These are phyloP conservation scores for Colius striatus DNA, from an alignment of 2,113 vertebrate species.

Conservation along the genomic window DNA sequence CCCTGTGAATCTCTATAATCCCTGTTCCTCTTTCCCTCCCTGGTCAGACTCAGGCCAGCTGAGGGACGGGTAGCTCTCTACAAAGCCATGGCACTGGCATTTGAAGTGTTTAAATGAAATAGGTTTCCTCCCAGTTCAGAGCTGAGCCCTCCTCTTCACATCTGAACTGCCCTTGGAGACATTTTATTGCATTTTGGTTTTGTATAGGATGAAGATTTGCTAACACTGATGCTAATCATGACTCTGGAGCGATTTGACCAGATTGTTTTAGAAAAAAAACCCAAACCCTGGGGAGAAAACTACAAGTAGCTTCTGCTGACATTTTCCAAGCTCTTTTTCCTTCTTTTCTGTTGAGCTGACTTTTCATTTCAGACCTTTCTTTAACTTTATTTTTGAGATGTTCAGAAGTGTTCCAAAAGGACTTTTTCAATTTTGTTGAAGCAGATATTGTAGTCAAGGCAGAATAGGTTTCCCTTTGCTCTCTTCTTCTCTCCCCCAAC, in stretches of 20 bases:
- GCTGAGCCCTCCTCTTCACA: not conserved
- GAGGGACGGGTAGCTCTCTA: not conserved
- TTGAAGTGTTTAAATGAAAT: not conserved
- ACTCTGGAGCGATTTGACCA: constrained; percentile 19
- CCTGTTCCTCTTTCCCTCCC: not conserved
- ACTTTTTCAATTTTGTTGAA: constrained; percentile 46
- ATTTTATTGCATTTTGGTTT: not conserved
- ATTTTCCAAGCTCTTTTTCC: constrained; percentile 2
- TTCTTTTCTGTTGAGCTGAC: constrained; percentile 31
- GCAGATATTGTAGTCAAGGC: constrained; percentile 34
- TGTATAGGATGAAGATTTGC: constrained; percentile 15
- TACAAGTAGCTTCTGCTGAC: constrained; percentile 18
- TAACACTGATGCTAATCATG: not conserved
- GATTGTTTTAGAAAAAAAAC: constrained; percentile 40
- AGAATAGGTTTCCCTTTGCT: constrained; percentile 55
- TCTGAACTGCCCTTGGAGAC: not conserved
- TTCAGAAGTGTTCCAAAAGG: constrained; percentile 11
- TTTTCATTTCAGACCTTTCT: constrained; percentile 64
- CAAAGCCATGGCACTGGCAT: not conserved
- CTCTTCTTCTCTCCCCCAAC: constrained; percentile 19
- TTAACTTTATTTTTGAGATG: constrained; percentile 49
- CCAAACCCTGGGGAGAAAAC: not conserved
- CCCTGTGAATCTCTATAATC: not conserved
- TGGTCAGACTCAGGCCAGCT: not conserved
- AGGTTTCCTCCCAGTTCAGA: not conserved